Evolutionary conservation across 2,797 vertebrate species (phyloP), one percentile per base, ranked within the genome.

Genomic region (Leptodactylus fallax): DNA sequence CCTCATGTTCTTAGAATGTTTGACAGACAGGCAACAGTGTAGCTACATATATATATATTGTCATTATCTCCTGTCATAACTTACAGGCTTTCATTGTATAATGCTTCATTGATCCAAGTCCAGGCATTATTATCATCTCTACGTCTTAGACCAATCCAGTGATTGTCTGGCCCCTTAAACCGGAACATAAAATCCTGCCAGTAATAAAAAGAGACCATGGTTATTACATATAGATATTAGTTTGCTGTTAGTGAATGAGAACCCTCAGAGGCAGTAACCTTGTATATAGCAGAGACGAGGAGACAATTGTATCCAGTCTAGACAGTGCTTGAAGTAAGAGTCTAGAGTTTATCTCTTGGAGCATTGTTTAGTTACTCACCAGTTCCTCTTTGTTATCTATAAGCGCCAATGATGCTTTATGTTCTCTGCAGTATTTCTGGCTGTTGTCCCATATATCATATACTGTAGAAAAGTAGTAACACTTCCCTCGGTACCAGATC

Each of bases 311-410:
- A 36, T 36, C 4, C 36, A 36, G 36, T 4, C 36, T 36, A 36
- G 36, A 36, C 36, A 36, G 4, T 36, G 36, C n/a, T n/a, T n/a
- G n/a, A n/a, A n/a, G n/a, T n/a, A n/a, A n/a, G n/a, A n/a, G n/a
- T n/a, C n/a, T n/a, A n/a, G n/a, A n/a, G n/a, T n/a, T n/a, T n/a
- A n/a, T n/a, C n/a, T n/a, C n/a, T n/a, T n/a, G n/a, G n/a, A n/a
- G n/a, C n/a, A n/a, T n/a, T n/a, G n/a, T n/a, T n/a, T 10, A 3
- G 21, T 23, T 25, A 67, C 83, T 85, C 56, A 85, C 83, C 27
- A 49, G 6, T 23, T 85, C 83, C 27, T 60, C 12, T 7, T 1
- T 5, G 17, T 27, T 56, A 25, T 85, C 56, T 58, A 85, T 85
- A 12, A 61, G 12, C 17, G 71, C 83, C 53, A 85, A 36, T 19